phyloP scores from a whole-genome alignment of 2,113 vertebrate genomes.

The Saccopteryx leptura region DNA sequence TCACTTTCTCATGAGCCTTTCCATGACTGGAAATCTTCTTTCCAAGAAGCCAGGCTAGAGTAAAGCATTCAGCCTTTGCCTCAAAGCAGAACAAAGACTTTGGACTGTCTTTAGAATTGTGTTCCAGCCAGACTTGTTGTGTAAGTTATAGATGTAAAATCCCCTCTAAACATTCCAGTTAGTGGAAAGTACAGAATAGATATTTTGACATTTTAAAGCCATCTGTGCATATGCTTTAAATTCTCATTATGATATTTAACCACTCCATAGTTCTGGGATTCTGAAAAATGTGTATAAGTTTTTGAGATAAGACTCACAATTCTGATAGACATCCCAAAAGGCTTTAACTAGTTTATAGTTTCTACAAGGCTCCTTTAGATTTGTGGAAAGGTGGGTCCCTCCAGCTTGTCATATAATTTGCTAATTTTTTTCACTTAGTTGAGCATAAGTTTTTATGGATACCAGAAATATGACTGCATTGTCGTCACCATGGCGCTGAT shows the following conservation, averaged over 20 bases:
- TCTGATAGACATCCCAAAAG: conserved; percentile 84
- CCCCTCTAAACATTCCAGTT: conserved; percentile 17
- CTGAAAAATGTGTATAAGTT: conserved; percentile 78
- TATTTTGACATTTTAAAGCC: conserved; percentile 59
- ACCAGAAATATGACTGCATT: conserved; percentile 76
- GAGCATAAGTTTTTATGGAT: conserved; percentile 78
- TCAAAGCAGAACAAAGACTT: background rate
- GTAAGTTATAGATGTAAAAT: background rate
- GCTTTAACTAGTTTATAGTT: conserved; percentile 83
- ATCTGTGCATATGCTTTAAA: conserved; percentile 29
- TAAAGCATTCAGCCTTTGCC: background rate
- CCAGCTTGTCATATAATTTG: conserved; percentile 82
- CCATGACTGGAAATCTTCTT: background rate
- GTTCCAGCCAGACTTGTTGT: background rate
- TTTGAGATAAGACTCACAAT: conserved; percentile 83
- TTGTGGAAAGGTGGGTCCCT: conserved; percentile 82
- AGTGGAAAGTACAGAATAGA: background rate
- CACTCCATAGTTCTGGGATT: conserved; percentile 82
- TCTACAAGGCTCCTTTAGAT: conserved; percentile 75
- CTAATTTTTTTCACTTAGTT: conserved; percentile 86
- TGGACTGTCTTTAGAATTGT: background rate
- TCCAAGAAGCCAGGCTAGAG: background rate
- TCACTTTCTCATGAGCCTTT: background rate
- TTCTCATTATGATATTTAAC: conserved; percentile 75
- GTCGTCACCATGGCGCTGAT: conserved; percentile 80